Percentiles rank a stretch among this genome's conserved stretches.
These are phyloP conservation scores for Paratilapia polleni DNA, from an alignment of 2,113 vertebrate genomes.

Conservation along the genomic window DNA sequence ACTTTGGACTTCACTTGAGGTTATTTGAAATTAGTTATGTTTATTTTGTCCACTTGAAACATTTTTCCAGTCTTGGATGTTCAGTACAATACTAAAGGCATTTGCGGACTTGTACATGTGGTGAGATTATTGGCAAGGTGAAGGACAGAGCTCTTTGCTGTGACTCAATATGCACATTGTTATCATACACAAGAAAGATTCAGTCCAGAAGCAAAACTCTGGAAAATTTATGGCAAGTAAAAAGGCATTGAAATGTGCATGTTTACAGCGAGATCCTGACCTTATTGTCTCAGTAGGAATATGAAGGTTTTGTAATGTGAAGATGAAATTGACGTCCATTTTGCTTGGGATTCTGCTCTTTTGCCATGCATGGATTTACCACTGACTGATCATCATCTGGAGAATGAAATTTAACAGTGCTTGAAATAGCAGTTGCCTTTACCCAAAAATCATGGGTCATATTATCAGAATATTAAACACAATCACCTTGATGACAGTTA, in stretches of 20 bases:
- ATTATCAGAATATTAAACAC: slow-evolving; percentile 34
- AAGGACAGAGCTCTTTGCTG: slow-evolving; percentile 32
- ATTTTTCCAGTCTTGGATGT: slow-evolving; percentile 24
- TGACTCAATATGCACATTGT: slow-evolving; percentile 22
- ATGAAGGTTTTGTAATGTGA: not conserved
- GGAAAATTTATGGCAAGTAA: not conserved
- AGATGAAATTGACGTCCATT: not conserved
- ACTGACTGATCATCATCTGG: slow-evolving; percentile 29
- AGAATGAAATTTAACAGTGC: slow-evolving; percentile 28
- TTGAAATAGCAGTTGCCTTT: slow-evolving; percentile 60
- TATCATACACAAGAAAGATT: slow-evolving; percentile 22
- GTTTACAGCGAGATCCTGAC: slow-evolving; percentile 47
- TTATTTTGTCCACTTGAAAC: slow-evolving; percentile 18
- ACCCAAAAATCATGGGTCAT: slow-evolving; percentile 14
- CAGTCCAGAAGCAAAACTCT: not conserved
- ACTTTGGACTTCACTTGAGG: slow-evolving; percentile 1
- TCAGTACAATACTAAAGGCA: slow-evolving; percentile 38
- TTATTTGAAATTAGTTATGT: slow-evolving; percentile 23
- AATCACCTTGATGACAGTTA: slow-evolving; percentile 26
- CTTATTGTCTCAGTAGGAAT: slow-evolving; percentile 11
- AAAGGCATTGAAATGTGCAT: slow-evolving; percentile 43
- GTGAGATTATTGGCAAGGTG: slow-evolving; percentile 11
- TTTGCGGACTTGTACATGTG: not conserved
- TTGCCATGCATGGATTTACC: slow-evolving; percentile 20
- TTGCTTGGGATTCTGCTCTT: slow-evolving; percentile 25